These are phyloP conservation scores for Chaitophorus viminalis DNA, from an alignment of 2,888 invertebrate genomes.

Conservation along the genomic window DNA sequence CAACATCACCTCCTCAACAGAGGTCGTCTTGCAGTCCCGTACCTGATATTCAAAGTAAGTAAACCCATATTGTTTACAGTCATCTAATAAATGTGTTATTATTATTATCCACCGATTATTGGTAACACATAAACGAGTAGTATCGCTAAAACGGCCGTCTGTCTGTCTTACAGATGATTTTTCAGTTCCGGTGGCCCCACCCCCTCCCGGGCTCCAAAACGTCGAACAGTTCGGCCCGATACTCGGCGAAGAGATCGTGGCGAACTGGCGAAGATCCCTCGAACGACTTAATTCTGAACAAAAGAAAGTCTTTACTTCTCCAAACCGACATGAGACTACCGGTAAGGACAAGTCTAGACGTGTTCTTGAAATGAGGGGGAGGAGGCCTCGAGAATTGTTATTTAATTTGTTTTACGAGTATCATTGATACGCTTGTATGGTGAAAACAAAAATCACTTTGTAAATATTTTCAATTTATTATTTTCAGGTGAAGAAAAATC, in stretches of 20 bases:
- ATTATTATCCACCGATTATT: neutral
- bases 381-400: constrained; percentile 59
- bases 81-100: neutral
- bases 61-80: neutral
- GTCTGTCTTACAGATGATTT: constrained; percentile 62
- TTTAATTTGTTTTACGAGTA: neutral
- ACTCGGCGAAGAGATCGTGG: constrained; percentile 85
- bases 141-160: constrained; percentile 50
- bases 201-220: constrained; percentile 73
- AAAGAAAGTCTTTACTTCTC: constrained; percentile 62
- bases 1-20: constrained; percentile 21
- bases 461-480: constrained; percentile 23
- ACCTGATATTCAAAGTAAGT: constrained; percentile 49
- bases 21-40: constrained; percentile 54
- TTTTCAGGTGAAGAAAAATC: constrained; percentile 50
- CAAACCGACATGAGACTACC: constrained; percentile 59
- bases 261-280: constrained; percentile 79
- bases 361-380: constrained; percentile 57
- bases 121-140: constrained; percentile 6
- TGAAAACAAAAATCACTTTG: neutral
- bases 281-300: constrained; percentile 69
- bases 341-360: constrained; percentile 62
- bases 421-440: neutral
- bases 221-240: constrained; percentile 79
- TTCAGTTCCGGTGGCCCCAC: constrained; percentile 64